These are phyloP conservation scores for Atlantisia rogersi DNA, from an alignment of 2,113 vertebrate genomes.

Conservation along the genomic window DNA sequence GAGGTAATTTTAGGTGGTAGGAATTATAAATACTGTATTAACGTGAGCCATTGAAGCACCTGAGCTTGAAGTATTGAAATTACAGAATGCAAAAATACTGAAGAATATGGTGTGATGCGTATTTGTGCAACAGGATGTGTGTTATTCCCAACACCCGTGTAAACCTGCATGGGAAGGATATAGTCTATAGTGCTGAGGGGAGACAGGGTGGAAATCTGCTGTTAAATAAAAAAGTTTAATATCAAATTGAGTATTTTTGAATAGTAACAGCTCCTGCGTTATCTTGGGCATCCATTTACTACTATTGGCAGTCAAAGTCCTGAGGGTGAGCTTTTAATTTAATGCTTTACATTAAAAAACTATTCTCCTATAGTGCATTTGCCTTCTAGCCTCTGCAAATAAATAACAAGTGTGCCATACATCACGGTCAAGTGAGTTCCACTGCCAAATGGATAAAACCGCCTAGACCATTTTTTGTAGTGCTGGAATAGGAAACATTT, in stretches of 20 bases:
- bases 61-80: not conserved
- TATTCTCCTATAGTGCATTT: conserved; percentile 55
- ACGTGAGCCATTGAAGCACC: not conserved
- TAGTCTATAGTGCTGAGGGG: not conserved
- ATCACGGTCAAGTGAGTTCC: conserved; percentile 5
- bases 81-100: not conserved
- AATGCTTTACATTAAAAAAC: conserved; percentile 68
- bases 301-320: conserved; percentile 58
- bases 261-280: conserved; percentile 23
- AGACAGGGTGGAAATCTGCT: not conserved
- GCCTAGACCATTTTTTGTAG: not conserved
- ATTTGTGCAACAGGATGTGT: not conserved
- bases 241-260: conserved; percentile 17
- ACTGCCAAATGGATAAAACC: conserved; percentile 5
- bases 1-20: not conserved
- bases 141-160: not conserved
- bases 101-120: not conserved
- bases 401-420: conserved; percentile 52
- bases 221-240: not conserved
- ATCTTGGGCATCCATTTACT: conserved; percentile 49
- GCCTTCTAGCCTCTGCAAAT: conserved; percentile 65
- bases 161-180: not conserved
- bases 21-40: not conserved
- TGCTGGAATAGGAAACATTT: conserved; percentile 28
- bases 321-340: conserved; percentile 70